Evolutionary conservation across 2,888 invertebrate species (phyloP), one percentile per base, ranked within the genome.

Genomic region (Caenorhabditis doughertyi): DNA sequence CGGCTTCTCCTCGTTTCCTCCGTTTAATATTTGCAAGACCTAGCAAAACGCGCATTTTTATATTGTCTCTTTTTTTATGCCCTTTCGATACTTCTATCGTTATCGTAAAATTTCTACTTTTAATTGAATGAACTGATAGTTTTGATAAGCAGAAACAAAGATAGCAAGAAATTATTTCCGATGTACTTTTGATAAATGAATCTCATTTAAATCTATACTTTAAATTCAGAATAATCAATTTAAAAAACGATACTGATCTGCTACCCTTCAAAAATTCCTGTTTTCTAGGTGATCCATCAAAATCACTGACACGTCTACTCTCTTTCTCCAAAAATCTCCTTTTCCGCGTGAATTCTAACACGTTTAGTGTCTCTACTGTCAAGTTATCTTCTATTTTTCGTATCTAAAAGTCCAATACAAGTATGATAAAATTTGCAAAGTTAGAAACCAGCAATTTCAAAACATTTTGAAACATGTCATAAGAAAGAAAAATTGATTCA

Each of bases 11-110:
- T 47, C 27, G 39, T 25, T 53, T 58, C 44, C 56, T 21, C 49
- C 60, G 42, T 56, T 68, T 68, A 49, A 76, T 76, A 65, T 68
- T 74, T 65, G 73, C 73, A 73, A 73, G 62, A 42, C 55, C 39
- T 35, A 32, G 39, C 72, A 23, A 62, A 39, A 39, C 27, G 25
- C 29, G 35, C 56, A 51, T 25, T 35, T 60, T 3, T 62, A 62
- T 39, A 53, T 56, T 32, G 47, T 56, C n/a, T n/a, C 27, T 29
- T 70, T 53, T 55, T 39, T 67, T 51, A 39, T 9, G 39, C 9
- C 39, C n/a, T n/a, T n/a, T 39, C 3, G 58, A 21, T 39, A 39
- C 5, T n/a, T 3, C 35, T n/a, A n/a, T n/a, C n/a, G n/a, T n/a
- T n/a, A n/a, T n/a, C n/a, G n/a, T n/a, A n/a, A n/a, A n/a, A n/a